A percentile compares a stretch with the other conserved stretches of the same genome.
Evolutionary conservation across 2,113 vertebrate species (phyloP).

Genomic region (Bubalus kerabau): DNA sequence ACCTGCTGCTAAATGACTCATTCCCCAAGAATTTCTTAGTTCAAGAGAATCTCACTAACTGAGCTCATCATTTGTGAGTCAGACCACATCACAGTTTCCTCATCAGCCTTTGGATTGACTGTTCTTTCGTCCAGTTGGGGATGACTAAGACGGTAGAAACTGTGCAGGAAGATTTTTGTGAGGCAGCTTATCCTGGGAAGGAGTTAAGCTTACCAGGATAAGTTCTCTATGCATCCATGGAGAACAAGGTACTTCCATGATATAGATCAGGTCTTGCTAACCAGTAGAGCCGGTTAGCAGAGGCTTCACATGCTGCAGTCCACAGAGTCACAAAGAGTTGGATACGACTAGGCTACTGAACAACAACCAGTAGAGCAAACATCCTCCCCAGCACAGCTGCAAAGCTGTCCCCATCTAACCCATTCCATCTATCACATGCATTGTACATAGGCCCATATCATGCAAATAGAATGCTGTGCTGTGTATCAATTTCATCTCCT

Average conservation of each 20-base stretch:
- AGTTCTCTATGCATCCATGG: background rate
- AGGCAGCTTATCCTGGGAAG: background rate
- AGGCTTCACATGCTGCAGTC: background rate
- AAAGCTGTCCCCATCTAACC: background rate
- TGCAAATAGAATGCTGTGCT: background rate
- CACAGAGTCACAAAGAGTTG: background rate
- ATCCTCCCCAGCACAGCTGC: background rate
- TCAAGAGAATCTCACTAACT: background rate
- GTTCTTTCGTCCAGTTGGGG: background rate
- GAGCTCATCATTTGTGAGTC: background rate
- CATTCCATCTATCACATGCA: background rate
- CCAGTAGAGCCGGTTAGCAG: background rate
- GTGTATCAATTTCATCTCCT: background rate
- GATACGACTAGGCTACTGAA: background rate
- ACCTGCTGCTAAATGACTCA: conserved; percentile 23
- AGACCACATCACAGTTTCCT: background rate
- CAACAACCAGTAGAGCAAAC: background rate
- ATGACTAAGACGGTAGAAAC: background rate
- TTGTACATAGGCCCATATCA: background rate
- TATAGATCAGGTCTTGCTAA: background rate
- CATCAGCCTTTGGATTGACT: background rate
- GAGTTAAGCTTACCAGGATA: background rate
- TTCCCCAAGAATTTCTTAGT: background rate
- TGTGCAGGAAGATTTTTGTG: background rate
- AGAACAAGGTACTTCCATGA: background rate